Percentiles rank a stretch among this genome's conserved stretches.
Evolutionary conservation across 2,888 invertebrate species (phyloP).

Genomic region (Trisateles emortualis): DNA sequence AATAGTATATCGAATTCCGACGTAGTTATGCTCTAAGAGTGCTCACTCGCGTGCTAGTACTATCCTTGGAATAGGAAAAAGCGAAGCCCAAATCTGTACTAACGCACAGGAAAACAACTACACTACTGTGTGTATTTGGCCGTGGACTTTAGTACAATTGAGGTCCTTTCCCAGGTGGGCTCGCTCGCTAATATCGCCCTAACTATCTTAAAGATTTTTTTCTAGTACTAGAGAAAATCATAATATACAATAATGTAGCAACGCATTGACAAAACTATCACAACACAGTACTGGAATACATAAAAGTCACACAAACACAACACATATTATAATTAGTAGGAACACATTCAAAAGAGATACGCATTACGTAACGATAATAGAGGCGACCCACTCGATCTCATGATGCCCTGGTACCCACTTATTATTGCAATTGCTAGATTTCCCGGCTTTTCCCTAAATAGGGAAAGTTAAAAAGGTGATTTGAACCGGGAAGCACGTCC

Average conservation of each 20-base stretch:
- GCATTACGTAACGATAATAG: conserved; percentile 68
- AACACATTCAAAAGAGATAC: conserved; percentile 51
- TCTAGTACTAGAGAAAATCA: no score
- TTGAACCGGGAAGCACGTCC: conserved; percentile 80
- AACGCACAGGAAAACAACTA: no score
- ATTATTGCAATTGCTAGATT: conserved; percentile 84
- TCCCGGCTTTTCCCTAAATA: conserved; percentile 81
- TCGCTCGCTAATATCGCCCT: no score
- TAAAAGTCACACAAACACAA: conserved; percentile 10
- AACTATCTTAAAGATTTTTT: no score
- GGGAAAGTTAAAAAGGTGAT: conserved; percentile 87
- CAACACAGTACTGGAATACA: conserved; percentile 2
- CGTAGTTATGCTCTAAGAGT: no score
- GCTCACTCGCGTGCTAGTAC: no score
- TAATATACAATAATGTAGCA: no score
- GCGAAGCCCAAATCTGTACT: no score
- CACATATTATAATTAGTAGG: conserved; percentile 56
- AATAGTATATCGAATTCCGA: not conserved
- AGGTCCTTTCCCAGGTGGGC: no score
- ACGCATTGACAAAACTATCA: not conserved
- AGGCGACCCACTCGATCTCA: conserved; percentile 66
- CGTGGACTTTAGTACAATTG: no score
- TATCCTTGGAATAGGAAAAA: no score
- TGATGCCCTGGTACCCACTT: conserved; percentile 70
- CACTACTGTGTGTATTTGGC: no score